Percentiles rank a stretch among this genome's conserved stretches.
phyloP scores from a whole-genome alignment of 1,140 invertebrate species.

The Aleiodes sp. region DNA sequence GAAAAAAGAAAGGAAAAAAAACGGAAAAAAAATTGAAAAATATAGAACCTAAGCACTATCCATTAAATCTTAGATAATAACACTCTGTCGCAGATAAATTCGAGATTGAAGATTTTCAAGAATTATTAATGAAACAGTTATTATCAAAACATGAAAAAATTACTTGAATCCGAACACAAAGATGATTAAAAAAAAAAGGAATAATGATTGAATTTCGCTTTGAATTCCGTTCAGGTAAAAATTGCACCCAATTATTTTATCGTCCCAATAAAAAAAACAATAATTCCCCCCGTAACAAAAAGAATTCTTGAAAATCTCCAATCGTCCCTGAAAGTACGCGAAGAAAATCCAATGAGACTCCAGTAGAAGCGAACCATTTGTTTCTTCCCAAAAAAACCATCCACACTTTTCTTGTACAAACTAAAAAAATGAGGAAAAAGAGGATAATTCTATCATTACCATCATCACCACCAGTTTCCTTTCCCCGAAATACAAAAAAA shows the following conservation, averaged over 20 bases:
- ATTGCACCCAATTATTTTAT: conserved; percentile 3
- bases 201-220: too few species aligned
- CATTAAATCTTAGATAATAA: conserved; percentile 21
- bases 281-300: too few species aligned
- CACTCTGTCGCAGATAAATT: conserved; percentile 19
- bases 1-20: conserved; percentile 8
- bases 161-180: too few species aligned
- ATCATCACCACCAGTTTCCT: too few species aligned
- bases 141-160: too few species aligned
- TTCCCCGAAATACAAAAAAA: conserved; percentile 35
- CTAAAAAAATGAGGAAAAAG: too few species aligned
- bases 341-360: conserved; percentile 3
- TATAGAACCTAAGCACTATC: conserved; percentile 4
- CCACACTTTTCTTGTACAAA: too few species aligned
- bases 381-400: not conserved
- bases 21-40: not conserved
- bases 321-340: not conserved
- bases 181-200: too few species aligned
- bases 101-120: conserved; percentile 20
- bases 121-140: too few species aligned
- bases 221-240: not conserved
- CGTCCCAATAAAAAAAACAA: not conserved
- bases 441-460: too few species aligned
- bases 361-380: not conserved
- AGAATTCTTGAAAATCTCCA: conserved; percentile 8